Conservation (phyloP, 2,113 vertebrate genomes). For the Eurystomus gularis region DNA sequence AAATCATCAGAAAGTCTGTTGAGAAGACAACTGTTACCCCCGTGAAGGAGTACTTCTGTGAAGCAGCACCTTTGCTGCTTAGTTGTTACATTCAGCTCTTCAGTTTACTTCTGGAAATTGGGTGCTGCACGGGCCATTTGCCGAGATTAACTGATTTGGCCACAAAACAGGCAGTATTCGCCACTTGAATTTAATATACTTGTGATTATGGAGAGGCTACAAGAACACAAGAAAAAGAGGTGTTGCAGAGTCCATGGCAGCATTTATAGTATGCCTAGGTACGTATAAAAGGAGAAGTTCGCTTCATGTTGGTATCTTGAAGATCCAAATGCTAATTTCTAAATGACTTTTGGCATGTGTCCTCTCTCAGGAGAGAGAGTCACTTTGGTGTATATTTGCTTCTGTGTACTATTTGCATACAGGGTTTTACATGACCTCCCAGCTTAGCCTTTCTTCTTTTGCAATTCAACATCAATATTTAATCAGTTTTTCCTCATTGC, state of each 20-base stretch:
- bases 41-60: neutral
- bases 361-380: neutral
- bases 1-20: neutral
- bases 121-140: neutral
- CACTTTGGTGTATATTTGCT: neutral
- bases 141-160: neutral
- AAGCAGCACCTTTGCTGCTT: neutral
- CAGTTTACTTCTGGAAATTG: neutral
- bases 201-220: fast-evolving
- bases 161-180: neutral
- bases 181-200: neutral
- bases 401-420: neutral
- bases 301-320: fast-evolving
- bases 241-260: neutral
- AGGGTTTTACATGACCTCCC: neutral
- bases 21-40: neutral
- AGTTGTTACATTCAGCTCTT: neutral
- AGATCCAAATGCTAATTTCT: neutral
- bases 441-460: neutral
- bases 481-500: neutral
- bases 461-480: neutral
- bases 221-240: neutral
- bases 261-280: neutral
- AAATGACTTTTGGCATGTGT: neutral
- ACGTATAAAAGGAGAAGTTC: neutral